phyloP scores from a whole-genome alignment of 2,113 vertebrate genomes.

The human (Homo sapiens) region GRCh38 chr19:40886001-40886500 shows the following conservation, averaged over 20 bases:
- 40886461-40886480: background rate
- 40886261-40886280: background rate
- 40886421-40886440: background rate
- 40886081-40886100: too few species aligned
- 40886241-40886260: background rate
- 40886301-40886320: rapidly evolving
- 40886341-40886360: background rate
- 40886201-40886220: too few species aligned
- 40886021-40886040: too few species aligned
- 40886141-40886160: too few species aligned
- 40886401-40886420: background rate
- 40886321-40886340: background rate
- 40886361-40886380: background rate
- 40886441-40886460: background rate
- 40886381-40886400: background rate
- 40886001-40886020: too few species aligned
- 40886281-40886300: rapidly evolving
- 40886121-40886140: too few species aligned
- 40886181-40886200: too few species aligned
- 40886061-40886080: too few species aligned
- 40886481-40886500: background rate
- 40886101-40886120: too few species aligned
- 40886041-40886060: too few species aligned
- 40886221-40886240: too few species aligned
- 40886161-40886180: too few species aligned